Conservation (phyloP, 2,797 vertebrate genomes). For the Xiphophorus birchmanni region DNA sequence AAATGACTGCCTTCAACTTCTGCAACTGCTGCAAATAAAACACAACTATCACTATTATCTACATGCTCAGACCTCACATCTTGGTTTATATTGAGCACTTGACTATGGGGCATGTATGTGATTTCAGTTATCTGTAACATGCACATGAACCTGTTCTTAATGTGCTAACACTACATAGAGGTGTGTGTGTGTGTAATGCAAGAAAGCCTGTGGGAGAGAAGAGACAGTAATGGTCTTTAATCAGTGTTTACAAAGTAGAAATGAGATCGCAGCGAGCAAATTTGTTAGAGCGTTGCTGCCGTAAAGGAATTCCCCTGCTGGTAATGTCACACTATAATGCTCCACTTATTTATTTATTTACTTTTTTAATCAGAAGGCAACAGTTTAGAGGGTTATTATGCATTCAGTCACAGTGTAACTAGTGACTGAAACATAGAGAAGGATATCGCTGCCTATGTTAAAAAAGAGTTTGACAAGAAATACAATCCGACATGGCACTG, state of each 20-base stretch:
- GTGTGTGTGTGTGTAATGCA: neutral
- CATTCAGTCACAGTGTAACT: neutral
- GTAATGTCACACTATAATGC: constrained; percentile 19
- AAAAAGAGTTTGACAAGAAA: too few relatives aligned
- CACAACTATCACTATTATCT: neutral
- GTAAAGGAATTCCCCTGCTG: constrained; percentile 16
- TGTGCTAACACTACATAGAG: neutral
- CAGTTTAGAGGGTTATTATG: constrained; percentile 4
- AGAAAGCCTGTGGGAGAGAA: constrained; percentile 8
- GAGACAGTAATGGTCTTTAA: constrained; percentile 29
- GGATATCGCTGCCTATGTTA: too few relatives aligned
- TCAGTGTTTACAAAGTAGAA: constrained; percentile 47
- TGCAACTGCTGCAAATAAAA: neutral
- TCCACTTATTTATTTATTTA: constrained; percentile 1
- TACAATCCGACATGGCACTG: too few relatives aligned
- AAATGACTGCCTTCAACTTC: neutral
- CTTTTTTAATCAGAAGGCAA: constrained; percentile 20
- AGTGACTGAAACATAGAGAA: too few relatives aligned
- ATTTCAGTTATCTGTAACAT: neutral
- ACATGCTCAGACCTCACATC: constrained; percentile 1
- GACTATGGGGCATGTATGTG: neutral
- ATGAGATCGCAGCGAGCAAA: constrained; percentile 23
- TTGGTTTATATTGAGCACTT: neutral
- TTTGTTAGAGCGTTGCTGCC: constrained; percentile 4
- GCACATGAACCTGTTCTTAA: accelerated